Evolutionary conservation across 2,888 invertebrate species (phyloP).

Genomic region (Harpalus rufipes): DNA sequence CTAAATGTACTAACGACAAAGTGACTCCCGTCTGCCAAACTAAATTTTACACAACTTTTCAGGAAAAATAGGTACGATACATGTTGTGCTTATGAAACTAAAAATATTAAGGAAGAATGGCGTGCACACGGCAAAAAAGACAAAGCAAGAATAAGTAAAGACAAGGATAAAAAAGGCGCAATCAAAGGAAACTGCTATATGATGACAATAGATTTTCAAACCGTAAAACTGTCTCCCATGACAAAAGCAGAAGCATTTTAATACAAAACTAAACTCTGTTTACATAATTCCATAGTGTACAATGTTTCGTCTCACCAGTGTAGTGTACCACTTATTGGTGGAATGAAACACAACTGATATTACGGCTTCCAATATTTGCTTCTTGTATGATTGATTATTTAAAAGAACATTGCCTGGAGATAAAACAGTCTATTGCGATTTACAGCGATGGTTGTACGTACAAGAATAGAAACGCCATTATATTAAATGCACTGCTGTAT

Average conservation of each 20-base stretch:
- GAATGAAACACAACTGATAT: slow-evolving; percentile 17
- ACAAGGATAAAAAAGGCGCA: slow-evolving; percentile 25
- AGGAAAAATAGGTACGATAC: slow-evolving; percentile 37
- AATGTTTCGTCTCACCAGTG: slow-evolving; percentile 11
- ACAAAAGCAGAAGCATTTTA: slow-evolving; percentile 32
- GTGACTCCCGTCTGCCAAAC: slow-evolving; percentile 21
- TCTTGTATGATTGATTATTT: slow-evolving; percentile 26
- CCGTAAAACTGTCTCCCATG: slow-evolving; percentile 29
- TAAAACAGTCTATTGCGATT: slow-evolving; percentile 35
- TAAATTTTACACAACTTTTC: slow-evolving; percentile 2
- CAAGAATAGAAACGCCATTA: slow-evolving; percentile 1
- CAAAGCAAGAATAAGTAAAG: slow-evolving; percentile 24
- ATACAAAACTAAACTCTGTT: slow-evolving; percentile 30
- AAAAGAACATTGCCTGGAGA: slow-evolving; percentile 52
- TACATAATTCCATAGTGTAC: slow-evolving; percentile 9
- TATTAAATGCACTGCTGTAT: slow-evolving; percentile 33
- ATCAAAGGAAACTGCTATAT: background rate
- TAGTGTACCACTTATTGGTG: slow-evolving; percentile 25
- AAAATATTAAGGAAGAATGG: slow-evolving; percentile 51
- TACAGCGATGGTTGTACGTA: slow-evolving; percentile 37
- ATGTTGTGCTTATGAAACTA: slow-evolving; percentile 16
- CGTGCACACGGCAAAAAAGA: slow-evolving; percentile 17
- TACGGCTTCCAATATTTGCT: slow-evolving; percentile 4
- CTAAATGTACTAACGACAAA: slow-evolving; percentile 16
- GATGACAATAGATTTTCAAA: slow-evolving; percentile 34